Percentiles rank a stretch among this genome's conserved stretches.
phyloP scores from a whole-genome alignment of 2,888 invertebrate genomes.

The Eristalis pertinax region DNA sequence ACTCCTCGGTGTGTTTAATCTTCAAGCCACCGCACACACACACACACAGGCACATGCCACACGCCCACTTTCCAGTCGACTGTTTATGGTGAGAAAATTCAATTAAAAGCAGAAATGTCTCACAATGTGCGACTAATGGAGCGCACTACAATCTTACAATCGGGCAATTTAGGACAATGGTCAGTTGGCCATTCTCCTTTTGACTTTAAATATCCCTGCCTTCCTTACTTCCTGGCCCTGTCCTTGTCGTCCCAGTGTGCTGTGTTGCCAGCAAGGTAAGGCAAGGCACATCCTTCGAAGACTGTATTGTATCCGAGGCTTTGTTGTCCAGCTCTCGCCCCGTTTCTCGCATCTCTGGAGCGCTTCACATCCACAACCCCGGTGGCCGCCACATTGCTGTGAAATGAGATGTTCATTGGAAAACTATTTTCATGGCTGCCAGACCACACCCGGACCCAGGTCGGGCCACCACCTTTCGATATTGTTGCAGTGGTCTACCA shows the following conservation, averaged over 20 bases:
- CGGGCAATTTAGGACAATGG: constrained; percentile 72
- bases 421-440: constrained; percentile 60
- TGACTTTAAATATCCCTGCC: constrained; percentile 61
- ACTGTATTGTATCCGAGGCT: constrained; percentile 29
- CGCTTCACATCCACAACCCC: constrained; percentile 3
- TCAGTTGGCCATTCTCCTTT: constrained; percentile 55
- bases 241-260: background rate
- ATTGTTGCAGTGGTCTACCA: constrained; percentile 7
- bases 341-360: constrained; percentile 44
- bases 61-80: background rate
- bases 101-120: constrained; percentile 70
- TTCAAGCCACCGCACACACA: too few relatives aligned
- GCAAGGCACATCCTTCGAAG: constrained; percentile 44
- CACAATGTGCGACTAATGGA: constrained; percentile 71
- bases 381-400: background rate
- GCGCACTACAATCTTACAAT: constrained; percentile 71
- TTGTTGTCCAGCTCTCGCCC: constrained; percentile 25
- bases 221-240: constrained; percentile 8
- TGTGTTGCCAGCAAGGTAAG: background rate
- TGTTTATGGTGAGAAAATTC: constrained; percentile 64
- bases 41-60: too few relatives aligned
- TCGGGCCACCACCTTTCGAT: background rate
- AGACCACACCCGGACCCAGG: background rate
- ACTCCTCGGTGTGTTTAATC: constrained; percentile 26
- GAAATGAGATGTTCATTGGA: constrained; percentile 59